Evolutionary conservation across 2,888 invertebrate genomes (phyloP).

Genomic region (Philereme transversata): DNA sequence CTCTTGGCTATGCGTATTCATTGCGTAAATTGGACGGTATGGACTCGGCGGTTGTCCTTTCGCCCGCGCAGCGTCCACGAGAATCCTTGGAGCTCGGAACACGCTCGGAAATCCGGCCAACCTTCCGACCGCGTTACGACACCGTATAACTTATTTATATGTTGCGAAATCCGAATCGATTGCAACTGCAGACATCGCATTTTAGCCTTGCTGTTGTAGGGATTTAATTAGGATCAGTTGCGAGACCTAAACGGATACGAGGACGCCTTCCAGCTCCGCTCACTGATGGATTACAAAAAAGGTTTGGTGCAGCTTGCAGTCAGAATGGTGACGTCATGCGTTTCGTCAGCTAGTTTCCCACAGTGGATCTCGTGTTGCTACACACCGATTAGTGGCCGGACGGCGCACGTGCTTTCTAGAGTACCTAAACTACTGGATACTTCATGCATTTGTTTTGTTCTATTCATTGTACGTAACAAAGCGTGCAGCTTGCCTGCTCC

Average conservation of each 20-base stretch:
- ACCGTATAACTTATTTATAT: slow-evolving; percentile 81
- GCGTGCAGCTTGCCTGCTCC: no score
- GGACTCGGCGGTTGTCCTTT: slow-evolving; percentile 59
- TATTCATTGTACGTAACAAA: no score
- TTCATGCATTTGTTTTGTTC: no score
- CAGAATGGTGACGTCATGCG: slow-evolving; percentile 62
- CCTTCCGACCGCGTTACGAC: slow-evolving; percentile 83
- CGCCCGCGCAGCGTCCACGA: slow-evolving; percentile 67
- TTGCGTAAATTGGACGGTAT: slow-evolving; percentile 60
- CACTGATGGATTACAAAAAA: slow-evolving; percentile 74
- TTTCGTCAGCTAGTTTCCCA: slow-evolving; percentile 71
- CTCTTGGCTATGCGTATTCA: slow-evolving; percentile 47
- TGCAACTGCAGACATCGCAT: slow-evolving; percentile 82
- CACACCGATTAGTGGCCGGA: slow-evolving; percentile 49
- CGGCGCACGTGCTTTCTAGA: slow-evolving; percentile 45
- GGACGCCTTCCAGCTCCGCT: slow-evolving; percentile 77
- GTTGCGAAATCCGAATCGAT: slow-evolving; percentile 83
- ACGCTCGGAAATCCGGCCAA: slow-evolving; percentile 84
- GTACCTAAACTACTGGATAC: slow-evolving; percentile 7
- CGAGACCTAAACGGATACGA: slow-evolving; percentile 80
- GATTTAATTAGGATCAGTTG: slow-evolving; percentile 81
- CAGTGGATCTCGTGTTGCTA: slow-evolving; percentile 55
- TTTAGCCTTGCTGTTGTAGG: slow-evolving; percentile 81
- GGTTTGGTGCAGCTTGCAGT: slow-evolving; percentile 48
- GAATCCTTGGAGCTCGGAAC: slow-evolving; percentile 82